Evolutionary conservation across 2,113 vertebrate genomes (phyloP), one percentile per base, ranked within the genome.

Genomic region (Lagopus leucura): DNA sequence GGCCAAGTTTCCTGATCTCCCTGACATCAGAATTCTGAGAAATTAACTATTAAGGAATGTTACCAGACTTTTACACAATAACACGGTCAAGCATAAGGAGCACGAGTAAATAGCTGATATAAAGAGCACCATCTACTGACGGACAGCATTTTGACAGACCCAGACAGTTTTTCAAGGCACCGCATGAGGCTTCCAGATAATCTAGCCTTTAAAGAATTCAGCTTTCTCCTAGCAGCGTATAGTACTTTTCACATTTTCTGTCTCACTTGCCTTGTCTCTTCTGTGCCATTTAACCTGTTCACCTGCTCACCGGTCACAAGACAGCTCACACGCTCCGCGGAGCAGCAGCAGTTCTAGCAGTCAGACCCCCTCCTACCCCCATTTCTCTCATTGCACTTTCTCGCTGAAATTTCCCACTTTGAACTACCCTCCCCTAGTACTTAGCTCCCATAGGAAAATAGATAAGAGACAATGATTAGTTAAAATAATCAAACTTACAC

Each of bases 81-180:
- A 55, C 72, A 72, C 4, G 27, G 63, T 28, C 74, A 85, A 89
- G 77, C 55, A 50, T 38, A 48, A 60, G 45, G 71, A 95, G 92
- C 30, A 11, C 36, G 40, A 89, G 50, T 66, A 91, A 93, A 74
- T 3, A 92, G 79, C 40, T 83, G 94, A 74, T 94, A 93, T 40
- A 92, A 88, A 96, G 94, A 95, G 94, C 95, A 91, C 94, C 93
- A 94, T 94, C 91, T 95, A 91, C 95, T 86, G 94, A 94, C 94
- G 87, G 45, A 75, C 84, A 73, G 64, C 54, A 80, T 82, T 91
- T 60, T 69, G 48, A 85, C 94, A 93, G 75, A 30, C 42, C 32
- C 60, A 38, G 30, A 18, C 38, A 67, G 50, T 66, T 92, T 22
- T 25, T 13, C 50, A 63, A 75, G 18, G 36, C 25, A 18, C 63